Base-by-base conservation (phyloP, 2,797 vertebrate genomes). In the Syndactyla subalaris region DNA sequence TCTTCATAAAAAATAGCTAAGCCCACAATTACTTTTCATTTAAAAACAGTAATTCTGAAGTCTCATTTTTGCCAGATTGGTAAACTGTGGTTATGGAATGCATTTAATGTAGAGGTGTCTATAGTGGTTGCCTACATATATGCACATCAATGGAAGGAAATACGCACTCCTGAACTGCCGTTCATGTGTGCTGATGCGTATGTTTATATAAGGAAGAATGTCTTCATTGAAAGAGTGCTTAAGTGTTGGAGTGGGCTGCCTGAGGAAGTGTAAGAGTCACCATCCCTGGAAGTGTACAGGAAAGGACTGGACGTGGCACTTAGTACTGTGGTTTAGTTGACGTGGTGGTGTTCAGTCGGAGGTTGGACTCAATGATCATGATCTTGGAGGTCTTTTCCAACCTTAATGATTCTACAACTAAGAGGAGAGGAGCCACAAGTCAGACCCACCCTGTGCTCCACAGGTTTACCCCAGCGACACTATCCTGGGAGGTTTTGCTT, bases 341-440 rank as follows among this genome's bases (percentile, higher is more conserved):
- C 11, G 5, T 10, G 2, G 1, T 71, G 29, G 21, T 23, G 18
- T 38, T 68, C n/a, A 36, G 34, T 49, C n/a, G 27, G 51, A 77
- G 21, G 3, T 23, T 46, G 26, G 34, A 17, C 26, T 48, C 21
- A 7, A 23, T 20, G 46, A 17, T 32, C 30, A 20, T 17, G 39
- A 17, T 27, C 30, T 34, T 51, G 29, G 21, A 45, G 21, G 24
- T 3, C 18, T 72, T 78, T 90, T 66, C 48, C 13, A 59, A 36
- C 10, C 45, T 7, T 72, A 41, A 41, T 0, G 0, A 20, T 52
- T 52, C 26, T 12, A 1, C 20, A 10, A 41, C 41, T 34, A 30
- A n/a, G 34, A 39, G 16, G 27, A 84, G 12, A 74, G 14, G 20
- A 67, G 20, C 27, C 36, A 22, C 30, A 15, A 12, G 16, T 49